A percentile compares a stretch with the other conserved stretches of the same genome.
Conservation (phyloP, 2,113 vertebrate genomes). For the Nothoprocta pentlandii region DNA sequence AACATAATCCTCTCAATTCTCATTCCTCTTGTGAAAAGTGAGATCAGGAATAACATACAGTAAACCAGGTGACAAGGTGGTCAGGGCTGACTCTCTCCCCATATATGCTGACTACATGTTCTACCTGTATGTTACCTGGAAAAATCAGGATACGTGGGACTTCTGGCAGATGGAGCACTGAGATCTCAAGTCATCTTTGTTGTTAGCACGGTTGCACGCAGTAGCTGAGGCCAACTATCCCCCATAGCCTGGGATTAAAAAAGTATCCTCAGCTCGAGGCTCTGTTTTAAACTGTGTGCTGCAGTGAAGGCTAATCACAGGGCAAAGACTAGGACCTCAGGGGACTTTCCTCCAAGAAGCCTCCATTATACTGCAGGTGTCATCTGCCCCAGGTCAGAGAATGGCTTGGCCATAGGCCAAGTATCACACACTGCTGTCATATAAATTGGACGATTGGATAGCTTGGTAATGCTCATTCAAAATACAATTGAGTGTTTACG, state of each 20-base stretch:
- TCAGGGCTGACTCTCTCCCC: not conserved
- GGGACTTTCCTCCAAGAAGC: not conserved
- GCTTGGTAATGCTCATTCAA: not conserved
- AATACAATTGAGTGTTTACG: not conserved
- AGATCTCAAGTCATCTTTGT: not conserved
- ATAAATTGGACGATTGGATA: not conserved
- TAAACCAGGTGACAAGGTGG: not conserved
- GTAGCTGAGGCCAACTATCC: not conserved
- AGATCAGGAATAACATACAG: not conserved
- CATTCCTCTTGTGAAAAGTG: not conserved
- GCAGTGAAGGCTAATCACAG: no score
- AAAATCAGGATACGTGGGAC: not conserved
- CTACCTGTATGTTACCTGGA: accelerated
- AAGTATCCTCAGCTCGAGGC: no score
- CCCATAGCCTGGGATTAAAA: not conserved
- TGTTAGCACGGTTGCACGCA: not conserved
- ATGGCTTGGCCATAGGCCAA: not conserved
- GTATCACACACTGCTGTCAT: accelerated
- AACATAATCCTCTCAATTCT: not conserved
- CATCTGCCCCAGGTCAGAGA: not conserved
- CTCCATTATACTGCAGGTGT: not conserved
- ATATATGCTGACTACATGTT: not conserved
- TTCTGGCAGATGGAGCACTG: not conserved
- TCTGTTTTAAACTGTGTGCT: no score
- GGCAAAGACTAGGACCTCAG: no score